Percentiles rank a stretch among this genome's conserved stretches.
These are phyloP conservation scores for Bathybates hornii DNA, from an alignment of 2,113 vertebrate genomes.

Conservation along the genomic window DNA sequence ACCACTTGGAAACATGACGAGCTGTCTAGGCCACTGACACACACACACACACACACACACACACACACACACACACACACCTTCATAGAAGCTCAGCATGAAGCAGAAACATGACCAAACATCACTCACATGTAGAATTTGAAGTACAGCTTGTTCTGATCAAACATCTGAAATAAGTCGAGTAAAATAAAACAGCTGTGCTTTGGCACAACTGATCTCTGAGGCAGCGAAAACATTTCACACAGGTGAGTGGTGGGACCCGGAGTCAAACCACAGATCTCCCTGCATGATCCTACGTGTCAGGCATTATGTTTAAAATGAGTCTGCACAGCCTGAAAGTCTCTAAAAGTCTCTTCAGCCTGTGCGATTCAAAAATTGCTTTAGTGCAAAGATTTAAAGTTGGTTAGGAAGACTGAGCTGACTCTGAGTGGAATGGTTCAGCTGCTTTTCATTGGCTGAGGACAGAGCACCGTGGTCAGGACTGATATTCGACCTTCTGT, in stretches of 20 bases:
- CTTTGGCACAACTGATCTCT: background rate
- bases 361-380: background rate
- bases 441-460: background rate
- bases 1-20: constrained; percentile 95
- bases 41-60: background rate
- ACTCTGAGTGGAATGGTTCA: background rate
- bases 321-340: background rate
- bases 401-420: background rate
- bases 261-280: background rate
- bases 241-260: background rate
- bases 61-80: background rate
- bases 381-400: background rate
- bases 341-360: background rate
- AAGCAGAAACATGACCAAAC: background rate
- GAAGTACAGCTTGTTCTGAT: background rate
- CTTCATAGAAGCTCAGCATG: background rate
- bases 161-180: background rate
- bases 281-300: background rate
- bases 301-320: background rate
- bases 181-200: background rate
- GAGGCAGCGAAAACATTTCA: background rate
- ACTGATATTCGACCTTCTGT: background rate
- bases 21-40: constrained; percentile 87
- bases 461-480: background rate
- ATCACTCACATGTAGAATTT: background rate